phyloP scores from a whole-genome alignment of 2,797 vertebrate genomes.

The Morelia viridis region DNA sequence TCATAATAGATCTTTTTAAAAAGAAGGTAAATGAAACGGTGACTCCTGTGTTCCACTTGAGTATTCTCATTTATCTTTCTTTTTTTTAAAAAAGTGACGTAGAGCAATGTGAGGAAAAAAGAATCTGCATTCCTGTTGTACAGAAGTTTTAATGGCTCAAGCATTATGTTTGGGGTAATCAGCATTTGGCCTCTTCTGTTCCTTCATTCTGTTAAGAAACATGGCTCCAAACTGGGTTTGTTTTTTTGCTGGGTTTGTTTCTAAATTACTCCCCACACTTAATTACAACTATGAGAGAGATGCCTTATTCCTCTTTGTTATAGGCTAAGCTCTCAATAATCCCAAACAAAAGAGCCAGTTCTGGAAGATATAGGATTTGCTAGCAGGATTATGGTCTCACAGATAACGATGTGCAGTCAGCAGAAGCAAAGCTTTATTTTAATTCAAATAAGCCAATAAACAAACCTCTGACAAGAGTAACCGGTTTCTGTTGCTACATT shows the following conservation, averaged over 20 bases:
- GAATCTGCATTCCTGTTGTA: slow-evolving; percentile 68
- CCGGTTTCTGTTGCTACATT: slow-evolving; percentile 78
- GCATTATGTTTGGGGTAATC: slow-evolving; percentile 74
- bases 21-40: background rate
- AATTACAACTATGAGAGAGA: slow-evolving; percentile 98
- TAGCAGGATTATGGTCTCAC: slow-evolving; percentile 89
- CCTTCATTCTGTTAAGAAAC: slow-evolving; percentile 73
- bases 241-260: slow-evolving; percentile 86
- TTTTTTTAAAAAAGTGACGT: slow-evolving; percentile 57
- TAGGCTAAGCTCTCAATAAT: slow-evolving; percentile 98
- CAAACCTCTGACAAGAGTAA: slow-evolving; percentile 89
- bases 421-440: slow-evolving; percentile 95
- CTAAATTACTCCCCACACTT: slow-evolving; percentile 99
- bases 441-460: slow-evolving; percentile 99
- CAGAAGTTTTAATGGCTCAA: slow-evolving; percentile 76
- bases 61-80: slow-evolving; percentile 68
- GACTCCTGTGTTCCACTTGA: slow-evolving; percentile 13
- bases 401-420: slow-evolving; percentile 95
- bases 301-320: slow-evolving; percentile 99
- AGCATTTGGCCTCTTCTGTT: slow-evolving; percentile 74
- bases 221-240: slow-evolving; percentile 81
- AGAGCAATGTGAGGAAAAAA: slow-evolving; percentile 32
- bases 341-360: slow-evolving; percentile 99
- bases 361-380: slow-evolving; percentile 91
- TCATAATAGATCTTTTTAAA: background rate